A percentile compares a stretch with the other conserved stretches of the same genome.
These are phyloP conservation scores for Conops quadrifasciatus DNA, from an alignment of 2,888 invertebrate genomes.

Conservation along the genomic window DNA sequence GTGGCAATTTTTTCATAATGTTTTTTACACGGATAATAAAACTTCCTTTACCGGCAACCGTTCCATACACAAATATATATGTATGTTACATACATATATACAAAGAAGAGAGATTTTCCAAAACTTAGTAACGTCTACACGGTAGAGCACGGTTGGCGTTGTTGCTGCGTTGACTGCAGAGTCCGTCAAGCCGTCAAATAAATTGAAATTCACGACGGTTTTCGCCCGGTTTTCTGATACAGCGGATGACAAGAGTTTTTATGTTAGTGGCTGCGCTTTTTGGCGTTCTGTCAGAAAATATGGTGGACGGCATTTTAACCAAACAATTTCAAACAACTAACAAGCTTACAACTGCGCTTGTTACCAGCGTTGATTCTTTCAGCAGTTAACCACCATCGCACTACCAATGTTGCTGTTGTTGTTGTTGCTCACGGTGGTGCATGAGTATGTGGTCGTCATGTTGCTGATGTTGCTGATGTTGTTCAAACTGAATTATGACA, in stretches of 20 bases:
- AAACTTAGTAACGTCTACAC: too few species aligned
- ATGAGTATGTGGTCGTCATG: not conserved
- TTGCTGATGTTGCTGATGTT: not conserved
- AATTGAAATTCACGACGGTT: slow-evolving; percentile 9
- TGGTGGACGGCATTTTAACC: slow-evolving; percentile 6
- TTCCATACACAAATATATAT: not conserved
- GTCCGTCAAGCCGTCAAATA: not conserved
- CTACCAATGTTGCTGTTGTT: not conserved
- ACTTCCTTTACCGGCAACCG: not conserved
- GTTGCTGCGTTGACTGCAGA: not conserved
- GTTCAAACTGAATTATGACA: slow-evolving; percentile 17
- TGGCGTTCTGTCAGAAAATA: not conserved
- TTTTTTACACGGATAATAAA: slow-evolving; percentile 7
- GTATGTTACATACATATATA: too few species aligned
- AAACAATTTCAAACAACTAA: slow-evolving; percentile 8
- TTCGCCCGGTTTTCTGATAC: too few species aligned
- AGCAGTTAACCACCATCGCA: not conserved
- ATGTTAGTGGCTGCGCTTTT: not conserved
- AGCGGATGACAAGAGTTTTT: too few species aligned
- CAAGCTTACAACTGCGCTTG: not conserved
- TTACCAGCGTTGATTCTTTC: not conserved
- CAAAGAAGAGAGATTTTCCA: too few species aligned
- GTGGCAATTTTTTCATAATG: not conserved
- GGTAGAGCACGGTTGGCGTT: too few species aligned
- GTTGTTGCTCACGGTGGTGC: too few species aligned